These are phyloP conservation scores for Oncorhynchus kisutch DNA, from an alignment of 2,113 vertebrate species.

Conservation along the genomic window DNA sequence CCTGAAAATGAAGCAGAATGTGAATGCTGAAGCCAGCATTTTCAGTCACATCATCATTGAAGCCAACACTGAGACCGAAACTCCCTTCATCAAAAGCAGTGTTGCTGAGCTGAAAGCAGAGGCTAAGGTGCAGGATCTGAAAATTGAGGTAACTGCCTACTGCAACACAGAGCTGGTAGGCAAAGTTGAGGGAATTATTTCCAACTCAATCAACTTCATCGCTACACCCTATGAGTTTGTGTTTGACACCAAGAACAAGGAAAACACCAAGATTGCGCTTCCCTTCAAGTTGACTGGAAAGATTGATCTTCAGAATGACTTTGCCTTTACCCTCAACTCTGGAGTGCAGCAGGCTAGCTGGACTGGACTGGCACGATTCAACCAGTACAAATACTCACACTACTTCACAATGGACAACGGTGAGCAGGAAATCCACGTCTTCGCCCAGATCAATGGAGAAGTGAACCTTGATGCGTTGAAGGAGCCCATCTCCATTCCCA, in stretches of 20 bases:
- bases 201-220: constrained; percentile 74
- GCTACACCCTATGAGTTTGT: constrained; percentile 73
- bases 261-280: constrained; percentile 81
- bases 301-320: constrained; percentile 85
- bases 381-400: constrained; percentile 87
- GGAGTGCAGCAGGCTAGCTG: constrained; percentile 77
- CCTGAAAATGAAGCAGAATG: constrained; percentile 76
- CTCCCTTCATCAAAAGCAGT: constrained; percentile 76
- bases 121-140: constrained; percentile 70
- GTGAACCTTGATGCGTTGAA: constrained; percentile 85
- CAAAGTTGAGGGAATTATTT: constrained; percentile 75
- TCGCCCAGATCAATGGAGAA: constrained; percentile 79
- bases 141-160: constrained; percentile 74
- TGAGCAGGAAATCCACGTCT: constrained; percentile 71
- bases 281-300: constrained; percentile 82
- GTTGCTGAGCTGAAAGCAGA: constrained; percentile 71
- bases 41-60: constrained; percentile 70
- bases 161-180: constrained; percentile 78
- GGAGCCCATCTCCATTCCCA: constrained; percentile 78
- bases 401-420: constrained; percentile 77
- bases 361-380: constrained; percentile 80
- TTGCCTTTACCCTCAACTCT: constrained; percentile 75
- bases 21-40: constrained; percentile 73
- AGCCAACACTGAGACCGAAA: constrained; percentile 77
- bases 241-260: constrained; percentile 79